Evolutionary conservation across 2,113 vertebrate species (phyloP), one percentile per base, ranked within the genome.

Genomic region (Octodon degus): DNA sequence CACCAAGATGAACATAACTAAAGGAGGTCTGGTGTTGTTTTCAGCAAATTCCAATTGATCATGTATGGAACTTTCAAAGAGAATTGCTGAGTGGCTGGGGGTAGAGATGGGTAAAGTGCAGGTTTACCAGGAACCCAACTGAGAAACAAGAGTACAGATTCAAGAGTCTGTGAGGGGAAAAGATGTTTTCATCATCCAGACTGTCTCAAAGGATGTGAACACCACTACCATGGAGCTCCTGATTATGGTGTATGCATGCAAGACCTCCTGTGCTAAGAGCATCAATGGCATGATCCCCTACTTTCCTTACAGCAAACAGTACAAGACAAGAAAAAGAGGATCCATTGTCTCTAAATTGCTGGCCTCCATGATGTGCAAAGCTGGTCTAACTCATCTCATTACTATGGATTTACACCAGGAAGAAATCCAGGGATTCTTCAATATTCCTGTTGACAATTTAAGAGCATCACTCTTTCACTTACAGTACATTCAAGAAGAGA

Each of bases 291-390:
- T 99, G 97, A 98, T 99, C 55, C 99, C 99, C 19, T 99, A 99
- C 98, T 99, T 99, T 97, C 99, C 99, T 0, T 99, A 99, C 98
- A 99, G 99, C 98, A 99, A 99, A 97, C 99, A 99, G 98, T 99
- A 99, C 96, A 99, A 99, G 98, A 99, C 99, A 99, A 99, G 99
- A 93, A 99, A 99, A 97, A 98, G 99, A 89, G 99, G 99, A 97
- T 99, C 99, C 97, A 99, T 99, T 40, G 99, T 99, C 58, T 99
- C 99, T 34, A 99, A 99, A 94, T 97, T 99, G 16, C 98, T 99
- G 86, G 99, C 99, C 70, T 99, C 99, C 0, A 99, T 99, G 99
- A 99, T 99, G 99, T 99, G 99, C 98, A 99, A 99, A 99, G 99
- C 99, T 93, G 99, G 99, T 84, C 98, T 99, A 70, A 99, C 99